phyloP scores from a whole-genome alignment of 2,888 invertebrate species.

The Hofmannophila pseudospretella region DNA sequence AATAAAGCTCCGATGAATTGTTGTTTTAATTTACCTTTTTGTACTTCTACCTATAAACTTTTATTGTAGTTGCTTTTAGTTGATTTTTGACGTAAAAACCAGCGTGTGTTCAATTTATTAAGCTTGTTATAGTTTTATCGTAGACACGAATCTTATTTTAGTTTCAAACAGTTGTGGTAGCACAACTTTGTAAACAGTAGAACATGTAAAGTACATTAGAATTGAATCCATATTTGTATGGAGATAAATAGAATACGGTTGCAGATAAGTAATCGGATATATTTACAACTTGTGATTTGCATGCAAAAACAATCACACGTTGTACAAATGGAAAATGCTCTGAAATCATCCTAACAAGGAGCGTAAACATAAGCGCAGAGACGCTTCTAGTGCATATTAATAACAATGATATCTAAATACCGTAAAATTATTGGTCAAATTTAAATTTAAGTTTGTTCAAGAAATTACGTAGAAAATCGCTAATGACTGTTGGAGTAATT shows the following conservation, averaged over 20 bases:
- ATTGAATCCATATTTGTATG: conserved; percentile 30
- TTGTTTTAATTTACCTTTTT: conserved; percentile 22
- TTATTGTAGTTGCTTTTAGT: conserved; percentile 10
- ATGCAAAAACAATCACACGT: conserved; percentile 57
- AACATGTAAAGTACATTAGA: conserved; percentile 30
- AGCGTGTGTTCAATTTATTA: conserved; percentile 11
- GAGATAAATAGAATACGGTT: conserved; percentile 52
- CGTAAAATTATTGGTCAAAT: too few species aligned
- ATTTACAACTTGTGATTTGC: conserved; percentile 59
- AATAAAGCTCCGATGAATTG: conserved; percentile 40
- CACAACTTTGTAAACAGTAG: conserved; percentile 17
- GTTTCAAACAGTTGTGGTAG: conserved; percentile 10
- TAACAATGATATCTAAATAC: too few species aligned
- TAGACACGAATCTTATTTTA: conserved; percentile 9
- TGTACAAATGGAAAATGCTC: conserved; percentile 53
- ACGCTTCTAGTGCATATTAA: too few species aligned
- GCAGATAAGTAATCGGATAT: conserved; percentile 55
- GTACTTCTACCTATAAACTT: conserved; percentile 9
- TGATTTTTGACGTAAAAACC: conserved; percentile 10
- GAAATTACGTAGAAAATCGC: too few species aligned
- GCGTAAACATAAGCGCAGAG: conserved; percentile 50
- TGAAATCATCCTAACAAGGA: conserved; percentile 62
- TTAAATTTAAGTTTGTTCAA: too few species aligned
- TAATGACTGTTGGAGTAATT: too few species aligned
- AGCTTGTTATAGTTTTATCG: conserved; percentile 10